Evolutionary conservation across 2,888 invertebrate genomes (phyloP).

Genomic region (Anticlea derivata): DNA sequence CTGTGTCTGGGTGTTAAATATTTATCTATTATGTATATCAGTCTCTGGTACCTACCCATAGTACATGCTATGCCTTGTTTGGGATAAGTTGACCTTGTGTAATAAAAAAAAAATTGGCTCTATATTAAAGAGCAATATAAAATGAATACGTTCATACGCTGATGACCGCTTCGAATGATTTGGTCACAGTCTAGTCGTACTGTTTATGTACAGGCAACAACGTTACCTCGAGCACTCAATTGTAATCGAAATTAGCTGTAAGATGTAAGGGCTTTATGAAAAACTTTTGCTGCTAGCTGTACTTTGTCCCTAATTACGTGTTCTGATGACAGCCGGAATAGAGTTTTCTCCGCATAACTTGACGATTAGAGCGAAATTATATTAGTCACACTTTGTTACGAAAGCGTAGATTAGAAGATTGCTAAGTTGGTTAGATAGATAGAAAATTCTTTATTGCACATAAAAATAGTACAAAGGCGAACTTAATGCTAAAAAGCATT

Average conservation of each 20-base stretch:
- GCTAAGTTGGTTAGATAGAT: slow-evolving; percentile 11
- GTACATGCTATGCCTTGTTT: no score
- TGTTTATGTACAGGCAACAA: slow-evolving; percentile 52
- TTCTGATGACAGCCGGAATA: slow-evolving; percentile 50
- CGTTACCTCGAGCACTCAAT: background rate
- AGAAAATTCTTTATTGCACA: no score
- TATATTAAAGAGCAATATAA: slow-evolving; percentile 34
- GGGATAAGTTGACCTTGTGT: no score
- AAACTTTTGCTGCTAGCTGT: slow-evolving; percentile 33
- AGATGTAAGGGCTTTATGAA: background rate
- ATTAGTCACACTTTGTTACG: slow-evolving; percentile 39
- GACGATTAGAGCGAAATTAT: slow-evolving; percentile 41
- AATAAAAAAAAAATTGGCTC: no score
- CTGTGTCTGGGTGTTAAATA: no score
- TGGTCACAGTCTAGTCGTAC: slow-evolving; percentile 73
- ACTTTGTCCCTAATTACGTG: slow-evolving; percentile 65
- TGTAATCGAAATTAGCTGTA: background rate
- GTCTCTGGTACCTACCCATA: no score
- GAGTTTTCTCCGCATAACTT: slow-evolving; percentile 46
- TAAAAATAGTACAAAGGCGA: no score
- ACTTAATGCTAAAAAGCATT: no score
- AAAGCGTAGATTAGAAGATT: slow-evolving; percentile 31
- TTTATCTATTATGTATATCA: no score
- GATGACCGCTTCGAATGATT: slow-evolving; percentile 71
- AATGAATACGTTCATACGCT: slow-evolving; percentile 51